phyloP scores from a whole-genome alignment of 2,797 vertebrate genomes.

The Tauraco hartlaubi region DNA sequence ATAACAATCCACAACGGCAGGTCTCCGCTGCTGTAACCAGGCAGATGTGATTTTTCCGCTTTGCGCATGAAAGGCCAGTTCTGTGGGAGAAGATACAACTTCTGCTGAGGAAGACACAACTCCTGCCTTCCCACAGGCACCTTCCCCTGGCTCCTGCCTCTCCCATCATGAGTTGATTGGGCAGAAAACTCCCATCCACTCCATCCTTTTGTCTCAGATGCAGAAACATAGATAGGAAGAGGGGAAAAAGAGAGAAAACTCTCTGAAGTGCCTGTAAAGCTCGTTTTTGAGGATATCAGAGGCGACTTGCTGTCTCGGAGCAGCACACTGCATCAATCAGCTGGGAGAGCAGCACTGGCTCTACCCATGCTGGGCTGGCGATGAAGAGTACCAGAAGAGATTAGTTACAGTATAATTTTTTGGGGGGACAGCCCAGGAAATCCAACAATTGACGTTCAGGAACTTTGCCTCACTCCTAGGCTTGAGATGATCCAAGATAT shows the following conservation, averaged over 20 bases:
- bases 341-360: neutral
- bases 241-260: neutral
- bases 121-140: neutral
- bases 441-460: neutral
- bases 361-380: neutral
- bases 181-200: neutral
- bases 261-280: neutral
- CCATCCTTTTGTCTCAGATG: neutral
- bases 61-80: neutral
- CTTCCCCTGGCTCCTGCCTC: neutral
- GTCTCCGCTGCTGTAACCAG: neutral
- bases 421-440: neutral
- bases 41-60: neutral
- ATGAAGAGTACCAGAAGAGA: neutral
- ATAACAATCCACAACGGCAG: neutral
- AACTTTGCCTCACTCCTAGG: neutral
- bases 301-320: neutral
- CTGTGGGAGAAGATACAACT: neutral
- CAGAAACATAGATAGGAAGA: neutral
- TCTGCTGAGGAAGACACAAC: neutral
- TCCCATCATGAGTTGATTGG: neutral
- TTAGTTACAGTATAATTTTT: rapidly evolving
- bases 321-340: neutral
- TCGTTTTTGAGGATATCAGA: neutral
- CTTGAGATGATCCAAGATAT: neutral